These are phyloP conservation scores for Geopemphigus sp. DNA, from an alignment of 1,140 invertebrate species.

Conservation along the genomic window DNA sequence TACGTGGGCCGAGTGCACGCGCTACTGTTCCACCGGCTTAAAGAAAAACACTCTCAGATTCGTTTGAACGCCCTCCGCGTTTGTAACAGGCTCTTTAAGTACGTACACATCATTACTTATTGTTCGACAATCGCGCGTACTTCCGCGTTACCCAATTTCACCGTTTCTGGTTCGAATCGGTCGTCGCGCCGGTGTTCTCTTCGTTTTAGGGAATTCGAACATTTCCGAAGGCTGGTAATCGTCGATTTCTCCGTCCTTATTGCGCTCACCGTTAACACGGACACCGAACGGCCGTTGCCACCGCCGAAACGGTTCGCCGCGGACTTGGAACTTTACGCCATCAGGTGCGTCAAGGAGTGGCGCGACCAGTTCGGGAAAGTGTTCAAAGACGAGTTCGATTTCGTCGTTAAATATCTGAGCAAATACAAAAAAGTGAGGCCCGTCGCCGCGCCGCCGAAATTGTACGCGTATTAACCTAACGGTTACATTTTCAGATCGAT, in stretches of 20 bases:
- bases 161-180: no score
- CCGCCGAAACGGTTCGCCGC: constrained; percentile 58
- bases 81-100: constrained; percentile 60
- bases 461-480: background rate
- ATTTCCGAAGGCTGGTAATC: constrained; percentile 60
- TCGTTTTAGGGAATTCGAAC: constrained; percentile 58
- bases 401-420: constrained; percentile 60
- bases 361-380: constrained; percentile 57
- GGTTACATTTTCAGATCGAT: constrained; percentile 19
- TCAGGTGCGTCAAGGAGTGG: constrained; percentile 60
- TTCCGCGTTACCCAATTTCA: no score
- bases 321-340: constrained; percentile 57
- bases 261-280: constrained; percentile 58
- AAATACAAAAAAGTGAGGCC: constrained; percentile 60
- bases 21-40: constrained; percentile 58
- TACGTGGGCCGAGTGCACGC: constrained; percentile 58
- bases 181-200: background rate
- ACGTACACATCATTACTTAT: constrained; percentile 44
- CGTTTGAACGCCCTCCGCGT: constrained; percentile 60
- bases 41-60: constrained; percentile 62
- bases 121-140: no score
- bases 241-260: constrained; percentile 59
- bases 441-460: no score
- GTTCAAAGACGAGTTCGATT: constrained; percentile 58
- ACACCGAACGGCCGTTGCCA: constrained; percentile 58